Conservation (phyloP, 2,113 vertebrate species). For the Prolemur simus region DNA sequence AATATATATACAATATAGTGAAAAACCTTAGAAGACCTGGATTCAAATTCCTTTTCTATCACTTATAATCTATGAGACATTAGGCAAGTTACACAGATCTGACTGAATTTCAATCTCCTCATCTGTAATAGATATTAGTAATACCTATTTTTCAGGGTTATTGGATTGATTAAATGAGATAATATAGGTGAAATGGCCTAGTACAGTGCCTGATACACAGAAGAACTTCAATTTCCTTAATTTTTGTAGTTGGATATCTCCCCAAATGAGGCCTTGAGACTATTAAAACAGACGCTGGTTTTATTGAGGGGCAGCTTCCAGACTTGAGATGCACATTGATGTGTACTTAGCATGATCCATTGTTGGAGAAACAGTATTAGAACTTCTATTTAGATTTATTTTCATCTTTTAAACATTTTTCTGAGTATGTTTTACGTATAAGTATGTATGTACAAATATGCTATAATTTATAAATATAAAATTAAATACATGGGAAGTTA, state of each 20-base stretch:
- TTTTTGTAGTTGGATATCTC: neutral
- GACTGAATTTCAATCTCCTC: neutral
- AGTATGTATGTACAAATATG: neutral
- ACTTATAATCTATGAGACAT: neutral
- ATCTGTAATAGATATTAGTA: neutral
- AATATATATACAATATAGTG: neutral
- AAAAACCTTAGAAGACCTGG: neutral
- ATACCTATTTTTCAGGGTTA: neutral
- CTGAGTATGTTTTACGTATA: neutral
- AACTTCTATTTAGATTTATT: neutral
- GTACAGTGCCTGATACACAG: neutral
- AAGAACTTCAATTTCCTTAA: neutral
- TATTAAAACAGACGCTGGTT: neutral
- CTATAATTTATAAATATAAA: neutral
- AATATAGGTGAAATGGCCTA: neutral
- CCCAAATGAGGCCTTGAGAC: neutral
- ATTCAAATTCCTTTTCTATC: neutral
- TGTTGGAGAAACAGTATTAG: neutral
- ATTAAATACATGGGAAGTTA: neutral
- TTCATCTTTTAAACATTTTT: neutral
- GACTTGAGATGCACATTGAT: neutral
- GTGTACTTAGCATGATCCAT: neutral
- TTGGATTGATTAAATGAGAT: neutral
- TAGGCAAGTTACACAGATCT: neutral
- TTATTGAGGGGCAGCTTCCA: neutral